Evolutionary conservation across 1,140 invertebrate genomes (phyloP).

Genomic region (Laupala kohalensis): DNA sequence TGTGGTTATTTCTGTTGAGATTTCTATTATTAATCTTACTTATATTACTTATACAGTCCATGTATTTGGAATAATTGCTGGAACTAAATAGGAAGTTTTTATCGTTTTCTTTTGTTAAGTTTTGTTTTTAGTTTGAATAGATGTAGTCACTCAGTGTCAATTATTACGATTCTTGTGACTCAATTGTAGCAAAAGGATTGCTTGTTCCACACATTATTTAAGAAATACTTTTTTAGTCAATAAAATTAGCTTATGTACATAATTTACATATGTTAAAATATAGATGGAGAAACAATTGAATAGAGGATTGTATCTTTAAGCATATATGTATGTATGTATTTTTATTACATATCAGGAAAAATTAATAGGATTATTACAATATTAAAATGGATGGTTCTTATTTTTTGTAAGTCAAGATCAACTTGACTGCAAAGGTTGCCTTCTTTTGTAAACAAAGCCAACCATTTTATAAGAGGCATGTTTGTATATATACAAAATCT

Average conservation of each 20-base stretch:
- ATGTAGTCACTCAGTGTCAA: too few relatives aligned
- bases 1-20: too few relatives aligned
- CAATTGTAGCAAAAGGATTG: background rate
- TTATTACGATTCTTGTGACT: too few relatives aligned
- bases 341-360: background rate
- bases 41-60: too few relatives aligned
- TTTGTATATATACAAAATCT: conserved; percentile 6
- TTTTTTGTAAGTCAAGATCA: background rate
- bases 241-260: background rate
- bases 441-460: conserved; percentile 8
- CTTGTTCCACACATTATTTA: background rate
- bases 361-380: background rate
- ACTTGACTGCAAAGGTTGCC: conserved; percentile 4
- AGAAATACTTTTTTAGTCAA: background rate
- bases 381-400: background rate
- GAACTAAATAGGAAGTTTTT: too few relatives aligned
- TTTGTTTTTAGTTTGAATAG: too few relatives aligned
- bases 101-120: too few relatives aligned
- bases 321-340: background rate
- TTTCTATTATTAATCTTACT: too few relatives aligned
- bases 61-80: too few relatives aligned
- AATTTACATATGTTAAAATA: background rate
- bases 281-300: background rate
- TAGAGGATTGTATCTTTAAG: background rate
- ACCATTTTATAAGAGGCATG: conserved; percentile 7